A percentile compares a stretch with the other conserved stretches of the same genome.
These are phyloP conservation scores for Neodiprion pinetum DNA, from an alignment of 1,140 invertebrate species.

Conservation along the genomic window DNA sequence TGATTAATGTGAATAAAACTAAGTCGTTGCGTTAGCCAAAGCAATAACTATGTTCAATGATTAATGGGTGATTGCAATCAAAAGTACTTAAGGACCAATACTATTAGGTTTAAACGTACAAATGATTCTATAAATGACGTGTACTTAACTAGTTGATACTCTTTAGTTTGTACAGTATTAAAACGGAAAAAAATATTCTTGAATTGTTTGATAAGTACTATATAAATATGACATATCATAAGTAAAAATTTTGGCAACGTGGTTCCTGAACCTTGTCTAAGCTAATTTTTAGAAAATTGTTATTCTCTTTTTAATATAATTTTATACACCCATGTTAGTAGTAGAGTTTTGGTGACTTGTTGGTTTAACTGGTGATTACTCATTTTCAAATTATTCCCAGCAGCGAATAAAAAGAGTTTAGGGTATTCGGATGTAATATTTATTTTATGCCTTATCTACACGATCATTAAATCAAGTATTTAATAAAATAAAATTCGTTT, in stretches of 20 bases:
- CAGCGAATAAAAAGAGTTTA: background rate
- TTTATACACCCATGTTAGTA: too few species aligned
- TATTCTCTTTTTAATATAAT: too few species aligned
- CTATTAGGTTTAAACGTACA: background rate
- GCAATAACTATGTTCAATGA: background rate
- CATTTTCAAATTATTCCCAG: too few species aligned
- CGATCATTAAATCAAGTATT: conserved; percentile 11
- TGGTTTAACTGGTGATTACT: too few species aligned
- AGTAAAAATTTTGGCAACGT: too few species aligned
- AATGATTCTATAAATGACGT: background rate
- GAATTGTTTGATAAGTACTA: conserved; percentile 8
- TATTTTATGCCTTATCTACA: conserved; percentile 14
- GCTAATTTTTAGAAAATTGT: too few species aligned
- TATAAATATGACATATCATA: background rate
- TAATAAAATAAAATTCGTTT: conserved; percentile 13
- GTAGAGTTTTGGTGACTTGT: too few species aligned
- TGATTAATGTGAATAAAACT: background rate
- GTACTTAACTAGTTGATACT: conserved; percentile 24
- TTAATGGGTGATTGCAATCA: conserved; percentile 8
- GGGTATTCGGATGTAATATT: conserved; percentile 4
- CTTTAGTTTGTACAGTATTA: conserved; percentile 20
- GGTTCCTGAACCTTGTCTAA: too few species aligned
- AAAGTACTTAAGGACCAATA: conserved; percentile 14
- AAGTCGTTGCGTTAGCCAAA: conserved; percentile 1
- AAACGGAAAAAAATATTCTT: conserved; percentile 22